Evolutionary conservation across 2,888 invertebrate genomes (phyloP), one percentile per base, ranked within the genome.

Genomic region (Tillus elongatus): DNA sequence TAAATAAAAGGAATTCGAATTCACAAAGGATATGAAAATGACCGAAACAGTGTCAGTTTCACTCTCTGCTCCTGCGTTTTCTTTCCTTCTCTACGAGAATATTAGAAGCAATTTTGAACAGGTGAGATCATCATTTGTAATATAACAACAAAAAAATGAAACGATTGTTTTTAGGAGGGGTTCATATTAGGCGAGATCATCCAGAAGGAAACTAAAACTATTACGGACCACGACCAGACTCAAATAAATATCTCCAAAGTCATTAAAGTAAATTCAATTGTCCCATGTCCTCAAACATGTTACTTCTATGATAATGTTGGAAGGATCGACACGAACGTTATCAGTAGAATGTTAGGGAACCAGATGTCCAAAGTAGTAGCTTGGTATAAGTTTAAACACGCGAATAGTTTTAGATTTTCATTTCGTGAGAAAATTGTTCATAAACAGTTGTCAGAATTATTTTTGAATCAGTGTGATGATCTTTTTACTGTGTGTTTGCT

Each of bases 21-120:
- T n/a, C n/a, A n/a, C n/a, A n/a, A n/a, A n/a, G n/a, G n/a, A n/a
- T n/a, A n/a, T n/a, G n/a, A 52, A 46, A 40, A 61, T 60, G 60
- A 48, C 47, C 29, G 55, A 60, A 42, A 53, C 54, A 4, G 42
- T 58, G 13, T 49, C 52, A 33, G 57, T 64, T 24, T 57, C 53
- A n/a, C 34, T 64, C 8, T 60, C 64, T 2, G 79, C 79, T 33
- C 74, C 79, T 35, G 77, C 78, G 33, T 69, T 80, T 52, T 79
- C 81, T 2, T 71, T 79, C 58, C 62, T 82, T 43, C 66, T 79
- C 42, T 79, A 77, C 52, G 81, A 82, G 64, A 80, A 78, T 63
- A 67, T 72, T 36, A 75, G 77, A 60, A 70, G 71, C 19, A 55
- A 60, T 30, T 70, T 69, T 46, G 72, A 74, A 55, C 80, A 81